These are phyloP conservation scores for Bombus haemorrhoidalis DNA, from an alignment of 1,140 invertebrate species.

Conservation along the genomic window DNA sequence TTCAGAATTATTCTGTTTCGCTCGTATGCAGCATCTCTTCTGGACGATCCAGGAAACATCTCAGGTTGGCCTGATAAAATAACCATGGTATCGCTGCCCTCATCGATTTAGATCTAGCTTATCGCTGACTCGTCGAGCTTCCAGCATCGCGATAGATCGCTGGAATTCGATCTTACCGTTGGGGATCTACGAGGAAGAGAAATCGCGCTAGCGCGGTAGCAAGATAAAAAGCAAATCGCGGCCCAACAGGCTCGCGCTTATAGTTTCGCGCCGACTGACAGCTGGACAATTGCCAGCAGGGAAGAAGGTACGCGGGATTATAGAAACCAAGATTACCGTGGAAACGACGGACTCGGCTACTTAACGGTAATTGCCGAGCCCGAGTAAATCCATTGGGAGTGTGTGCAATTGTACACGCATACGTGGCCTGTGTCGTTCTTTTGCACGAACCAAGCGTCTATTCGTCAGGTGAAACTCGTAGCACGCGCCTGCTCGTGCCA, in stretches of 20 bases:
- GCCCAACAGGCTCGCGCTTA: slow-evolving; percentile 48
- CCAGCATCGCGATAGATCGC: slow-evolving; percentile 43
- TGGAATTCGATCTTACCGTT: slow-evolving; percentile 41
- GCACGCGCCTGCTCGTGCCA: slow-evolving; percentile 8
- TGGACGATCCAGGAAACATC: slow-evolving; percentile 5
- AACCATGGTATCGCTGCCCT: background rate
- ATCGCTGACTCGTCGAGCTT: slow-evolving; percentile 37
- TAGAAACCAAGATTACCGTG: slow-evolving; percentile 70
- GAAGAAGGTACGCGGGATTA: slow-evolving; percentile 59
- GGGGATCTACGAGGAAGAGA: slow-evolving; percentile 57
- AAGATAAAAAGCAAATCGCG: slow-evolving; percentile 56
- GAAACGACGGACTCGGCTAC: slow-evolving; percentile 61
- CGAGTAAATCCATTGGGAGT: slow-evolving; percentile 55
- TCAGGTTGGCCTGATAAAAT: background rate
- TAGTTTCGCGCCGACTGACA: slow-evolving; percentile 63
- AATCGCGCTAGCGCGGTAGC: slow-evolving; percentile 28
- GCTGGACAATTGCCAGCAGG: slow-evolving; percentile 69
- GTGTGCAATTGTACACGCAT: background rate
- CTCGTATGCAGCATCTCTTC: background rate
- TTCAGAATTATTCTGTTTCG: background rate
- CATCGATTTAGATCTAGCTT: slow-evolving; percentile 48
- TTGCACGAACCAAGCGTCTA: no score
- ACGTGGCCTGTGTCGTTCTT: background rate
- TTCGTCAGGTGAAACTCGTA: background rate
- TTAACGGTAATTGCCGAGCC: slow-evolving; percentile 66